A percentile compares a stretch with the other conserved stretches of the same genome.
Conservation (phyloP, 2,113 vertebrate species). For the Eretmochelys imbricata region DNA sequence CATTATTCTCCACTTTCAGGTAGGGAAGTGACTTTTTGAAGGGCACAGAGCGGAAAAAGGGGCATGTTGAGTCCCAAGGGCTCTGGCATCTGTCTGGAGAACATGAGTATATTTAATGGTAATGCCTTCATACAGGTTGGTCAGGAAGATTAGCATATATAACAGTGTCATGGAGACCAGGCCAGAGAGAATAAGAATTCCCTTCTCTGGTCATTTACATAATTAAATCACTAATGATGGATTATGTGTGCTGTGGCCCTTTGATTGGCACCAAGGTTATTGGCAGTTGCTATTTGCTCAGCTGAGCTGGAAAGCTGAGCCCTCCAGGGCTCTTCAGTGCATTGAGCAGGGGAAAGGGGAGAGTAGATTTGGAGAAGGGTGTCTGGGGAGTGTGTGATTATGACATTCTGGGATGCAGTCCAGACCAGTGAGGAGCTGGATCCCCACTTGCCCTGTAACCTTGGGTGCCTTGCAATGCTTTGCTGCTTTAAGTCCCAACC, state of each 20-base stretch:
- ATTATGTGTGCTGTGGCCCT: background rate
- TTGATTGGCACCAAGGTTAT: background rate
- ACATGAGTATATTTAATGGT: rapidly evolving
- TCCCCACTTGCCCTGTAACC: background rate
- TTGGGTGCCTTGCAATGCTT: background rate
- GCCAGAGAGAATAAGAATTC: background rate
- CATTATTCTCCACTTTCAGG: slow-evolving; percentile 99
- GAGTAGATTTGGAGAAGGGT: background rate
- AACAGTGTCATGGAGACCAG: background rate
- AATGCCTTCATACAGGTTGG: rapidly evolving
- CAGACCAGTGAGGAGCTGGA: background rate
- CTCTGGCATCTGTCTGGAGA: rapidly evolving
- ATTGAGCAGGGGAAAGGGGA: background rate
- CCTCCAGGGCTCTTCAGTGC: background rate
- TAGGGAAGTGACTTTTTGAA: slow-evolving; percentile 46
- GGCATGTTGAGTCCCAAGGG: rapidly evolving
- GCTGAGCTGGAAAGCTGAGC: background rate
- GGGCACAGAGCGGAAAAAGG: rapidly evolving
- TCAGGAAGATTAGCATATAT: background rate
- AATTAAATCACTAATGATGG: background rate
- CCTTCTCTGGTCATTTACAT: background rate
- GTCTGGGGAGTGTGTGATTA: background rate
- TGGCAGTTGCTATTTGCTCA: slow-evolving; percentile 46
- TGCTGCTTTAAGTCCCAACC: background rate
- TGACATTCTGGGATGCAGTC: background rate